Conservation (phyloP, 2,888 invertebrate genomes). For the Agrenia bidenticulata region DNA sequence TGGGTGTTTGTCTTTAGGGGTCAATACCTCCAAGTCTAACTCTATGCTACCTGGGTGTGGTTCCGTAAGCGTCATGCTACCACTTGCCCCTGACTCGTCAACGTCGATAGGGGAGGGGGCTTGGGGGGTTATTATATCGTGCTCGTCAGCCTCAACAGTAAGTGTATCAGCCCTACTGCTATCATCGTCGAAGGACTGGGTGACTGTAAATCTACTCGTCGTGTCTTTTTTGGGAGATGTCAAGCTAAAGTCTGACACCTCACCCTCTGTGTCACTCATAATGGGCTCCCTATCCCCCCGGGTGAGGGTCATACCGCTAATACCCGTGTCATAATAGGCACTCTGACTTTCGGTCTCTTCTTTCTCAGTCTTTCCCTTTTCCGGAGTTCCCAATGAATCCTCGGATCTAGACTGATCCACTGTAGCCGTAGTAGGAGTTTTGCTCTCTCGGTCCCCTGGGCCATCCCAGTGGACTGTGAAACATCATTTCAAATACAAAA, state of each 20-base stretch:
- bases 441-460: constrained; percentile 49
- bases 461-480: constrained; percentile 53
- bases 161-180: constrained; percentile 41
- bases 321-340: constrained; percentile 51
- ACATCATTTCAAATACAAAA: constrained; percentile 17
- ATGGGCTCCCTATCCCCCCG: constrained; percentile 46
- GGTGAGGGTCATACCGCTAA: constrained; percentile 46
- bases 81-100: neutral
- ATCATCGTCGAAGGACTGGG: constrained; percentile 47
- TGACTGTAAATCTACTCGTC: constrained; percentile 32
- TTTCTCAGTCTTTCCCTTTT: constrained; percentile 43
- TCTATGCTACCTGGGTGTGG: neutral
- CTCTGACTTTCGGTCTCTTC: constrained; percentile 51
- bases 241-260: constrained; percentile 50
- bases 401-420: constrained; percentile 50
- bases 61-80: neutral
- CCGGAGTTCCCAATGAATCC: constrained; percentile 49
- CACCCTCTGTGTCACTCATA: constrained; percentile 51
- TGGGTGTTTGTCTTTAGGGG: neutral
- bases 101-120: neutral
- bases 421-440: constrained; percentile 31
- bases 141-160: constrained; percentile 41
- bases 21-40: neutral
- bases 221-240: constrained; percentile 49
- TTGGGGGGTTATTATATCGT: neutral